Evolutionary conservation across 2,797 vertebrate genomes (phyloP).

Genomic region (Austrolebias charrua): DNA sequence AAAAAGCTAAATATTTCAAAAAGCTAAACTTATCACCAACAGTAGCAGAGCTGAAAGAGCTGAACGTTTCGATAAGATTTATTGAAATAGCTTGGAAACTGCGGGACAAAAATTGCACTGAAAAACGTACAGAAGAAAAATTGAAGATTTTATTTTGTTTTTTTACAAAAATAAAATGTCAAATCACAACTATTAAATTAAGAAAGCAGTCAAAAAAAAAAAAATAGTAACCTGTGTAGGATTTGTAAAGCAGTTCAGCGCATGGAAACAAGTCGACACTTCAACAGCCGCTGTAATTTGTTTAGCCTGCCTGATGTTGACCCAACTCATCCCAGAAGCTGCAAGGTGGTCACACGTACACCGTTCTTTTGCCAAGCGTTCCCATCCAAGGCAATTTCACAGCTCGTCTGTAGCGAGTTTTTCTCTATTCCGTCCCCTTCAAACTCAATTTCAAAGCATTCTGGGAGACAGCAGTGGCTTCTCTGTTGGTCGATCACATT

Average conservation of each 20-base stretch:
- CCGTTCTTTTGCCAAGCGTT: slow-evolving; percentile 53
- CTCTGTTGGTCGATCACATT: slow-evolving; percentile 73
- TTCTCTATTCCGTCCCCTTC: slow-evolving; percentile 53
- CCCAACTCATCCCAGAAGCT: slow-evolving; percentile 40
- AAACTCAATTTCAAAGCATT: slow-evolving; percentile 76
- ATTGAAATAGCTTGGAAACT: too few relatives aligned
- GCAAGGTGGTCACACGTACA: slow-evolving; percentile 42
- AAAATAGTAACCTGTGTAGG: not conserved
- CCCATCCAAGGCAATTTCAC: slow-evolving; percentile 73
- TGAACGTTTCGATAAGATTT: too few relatives aligned
- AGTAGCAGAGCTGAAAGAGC: too few relatives aligned
- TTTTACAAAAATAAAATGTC: too few relatives aligned
- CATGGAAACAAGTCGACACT: slow-evolving; percentile 21
- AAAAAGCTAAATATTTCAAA: too few relatives aligned
- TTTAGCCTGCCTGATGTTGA: slow-evolving; percentile 33
- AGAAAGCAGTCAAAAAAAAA: not conserved
- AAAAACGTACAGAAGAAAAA: too few relatives aligned
- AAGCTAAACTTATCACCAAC: too few relatives aligned
- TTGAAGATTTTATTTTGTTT: too few relatives aligned
- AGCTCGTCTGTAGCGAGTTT: slow-evolving; percentile 39
- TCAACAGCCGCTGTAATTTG: slow-evolving; percentile 30
- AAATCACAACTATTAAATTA: not conserved
- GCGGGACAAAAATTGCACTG: too few relatives aligned
- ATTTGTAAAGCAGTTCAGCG: slow-evolving; percentile 14
- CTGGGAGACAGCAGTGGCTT: slow-evolving; percentile 61